Percentiles rank a stretch among this genome's conserved stretches.
Evolutionary conservation across 2,113 vertebrate genomes (phyloP).

Genomic region (Gnathonemus longibarbis): DNA sequence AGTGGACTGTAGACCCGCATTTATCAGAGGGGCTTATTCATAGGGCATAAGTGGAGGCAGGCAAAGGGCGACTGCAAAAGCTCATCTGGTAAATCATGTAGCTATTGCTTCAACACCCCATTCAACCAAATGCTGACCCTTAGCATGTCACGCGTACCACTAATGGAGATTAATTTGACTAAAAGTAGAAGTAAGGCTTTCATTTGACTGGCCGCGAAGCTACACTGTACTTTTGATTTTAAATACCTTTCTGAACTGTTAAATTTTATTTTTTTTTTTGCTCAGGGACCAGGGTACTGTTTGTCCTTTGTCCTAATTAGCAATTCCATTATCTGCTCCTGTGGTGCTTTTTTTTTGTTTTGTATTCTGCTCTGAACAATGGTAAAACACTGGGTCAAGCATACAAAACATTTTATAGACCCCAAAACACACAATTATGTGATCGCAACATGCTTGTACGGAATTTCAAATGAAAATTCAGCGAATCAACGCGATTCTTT

Average conservation of each 20-base stretch:
- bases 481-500: not conserved
- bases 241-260: not conserved
- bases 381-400: not conserved
- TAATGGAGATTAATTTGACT: not conserved
- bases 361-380: not conserved
- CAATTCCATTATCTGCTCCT: not conserved
- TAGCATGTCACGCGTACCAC: not conserved
- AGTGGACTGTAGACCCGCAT: not conserved
- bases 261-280: not conserved
- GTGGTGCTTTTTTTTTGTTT: not conserved
- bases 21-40: not conserved
- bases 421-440: not conserved
- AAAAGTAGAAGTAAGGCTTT: not conserved
- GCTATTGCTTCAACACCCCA: not conserved
- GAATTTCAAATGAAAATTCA: not conserved
- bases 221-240: not conserved
- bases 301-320: not conserved
- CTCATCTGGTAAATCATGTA: not conserved
- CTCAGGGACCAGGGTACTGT: not conserved
- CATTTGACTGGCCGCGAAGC: not conserved
- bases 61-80: not conserved
- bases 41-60: not conserved
- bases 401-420: not conserved
- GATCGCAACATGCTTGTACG: not conserved
- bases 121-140: not conserved